Evolutionary conservation across 2,113 vertebrate genomes (phyloP).

Genomic region (Aegotheles bennettii): DNA sequence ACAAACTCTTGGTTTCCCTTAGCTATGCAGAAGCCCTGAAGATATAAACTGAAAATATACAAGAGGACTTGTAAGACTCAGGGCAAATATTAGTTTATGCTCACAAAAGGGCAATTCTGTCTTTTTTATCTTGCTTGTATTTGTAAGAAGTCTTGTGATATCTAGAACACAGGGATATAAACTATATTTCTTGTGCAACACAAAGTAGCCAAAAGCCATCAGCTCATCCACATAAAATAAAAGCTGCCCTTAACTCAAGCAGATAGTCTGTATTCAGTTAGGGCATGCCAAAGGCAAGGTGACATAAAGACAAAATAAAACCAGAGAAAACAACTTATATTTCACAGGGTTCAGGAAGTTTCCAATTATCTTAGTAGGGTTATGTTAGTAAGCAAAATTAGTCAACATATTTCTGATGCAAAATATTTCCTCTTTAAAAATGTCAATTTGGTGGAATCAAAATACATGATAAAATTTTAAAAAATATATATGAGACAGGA

Average conservation of each 20-base stretch:
- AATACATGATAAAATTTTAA: accelerated
- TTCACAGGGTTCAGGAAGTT: background rate
- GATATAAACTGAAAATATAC: background rate
- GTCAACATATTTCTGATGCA: background rate
- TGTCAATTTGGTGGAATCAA: background rate
- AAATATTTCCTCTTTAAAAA: background rate
- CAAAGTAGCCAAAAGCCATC: background rate
- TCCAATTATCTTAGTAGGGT: background rate
- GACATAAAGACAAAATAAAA: background rate
- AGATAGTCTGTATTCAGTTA: background rate
- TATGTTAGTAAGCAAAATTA: background rate
- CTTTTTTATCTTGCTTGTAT: background rate
- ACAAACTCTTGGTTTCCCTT: background rate
- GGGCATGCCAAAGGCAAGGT: background rate
- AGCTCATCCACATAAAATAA: background rate
- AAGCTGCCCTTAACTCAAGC: background rate
- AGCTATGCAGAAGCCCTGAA: background rate
- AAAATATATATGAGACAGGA: accelerated
- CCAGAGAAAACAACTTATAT: accelerated
- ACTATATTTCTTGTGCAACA: background rate
- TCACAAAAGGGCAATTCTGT: background rate
- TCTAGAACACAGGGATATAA: background rate
- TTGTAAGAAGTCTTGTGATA: background rate
- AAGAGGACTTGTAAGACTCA: background rate
- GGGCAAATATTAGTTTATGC: background rate